Evolutionary conservation across 64 coral and sea anemone species (phyloP), one percentile per base, ranked within the genome.

Genomic region (Montipora cactus): DNA sequence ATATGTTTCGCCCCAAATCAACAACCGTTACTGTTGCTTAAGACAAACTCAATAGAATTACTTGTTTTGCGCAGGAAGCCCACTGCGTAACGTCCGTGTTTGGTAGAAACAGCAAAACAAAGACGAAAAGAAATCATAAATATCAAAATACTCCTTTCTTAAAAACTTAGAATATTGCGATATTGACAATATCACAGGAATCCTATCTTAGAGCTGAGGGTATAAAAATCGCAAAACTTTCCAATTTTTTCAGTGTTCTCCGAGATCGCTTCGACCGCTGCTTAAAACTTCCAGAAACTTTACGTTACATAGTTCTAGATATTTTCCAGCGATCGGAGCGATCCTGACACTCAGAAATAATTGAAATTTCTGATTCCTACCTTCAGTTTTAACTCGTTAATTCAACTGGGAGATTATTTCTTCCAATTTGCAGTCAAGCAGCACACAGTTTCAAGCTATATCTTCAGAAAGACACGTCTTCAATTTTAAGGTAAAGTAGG

Each of bases 41-140:
- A 57, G 7, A 57, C 28, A 15, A 12, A 15, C 14, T 11, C 59
- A 64, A 15, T 3, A 64, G 4, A 16, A 71, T 6, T 71, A n/a
- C 1, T 7, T 19, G 10, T 71, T 21, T 71, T 71, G 68, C 68
- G 4, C 68, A 22, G 1, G 21, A 71, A 4, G 20, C 19, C 20
- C 20, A 71, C 20, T 5, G 14, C 21, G 18, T 21, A n/a, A 21
- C 68, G 68, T 67, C 68, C 20, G 18, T 71, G 68, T 71, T 71
- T 64, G 20, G 21, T 71, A 71, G 68, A 71, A 71, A 71, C 68
- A 71, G 68, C 68, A 71, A 71, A 71, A 71, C 68, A 71, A 64
- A 12, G 59, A 64, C 21, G 68, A 8, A 11, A 71, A 71, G 68
- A 23, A 37, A 71, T 7, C 18, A 71, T 71, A 71, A 71, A 71